A percentile compares a stretch with the other conserved stretches of the same genome.
Conservation (phyloP, 2,797 vertebrate genomes). For the Neostethus bicornis region DNA sequence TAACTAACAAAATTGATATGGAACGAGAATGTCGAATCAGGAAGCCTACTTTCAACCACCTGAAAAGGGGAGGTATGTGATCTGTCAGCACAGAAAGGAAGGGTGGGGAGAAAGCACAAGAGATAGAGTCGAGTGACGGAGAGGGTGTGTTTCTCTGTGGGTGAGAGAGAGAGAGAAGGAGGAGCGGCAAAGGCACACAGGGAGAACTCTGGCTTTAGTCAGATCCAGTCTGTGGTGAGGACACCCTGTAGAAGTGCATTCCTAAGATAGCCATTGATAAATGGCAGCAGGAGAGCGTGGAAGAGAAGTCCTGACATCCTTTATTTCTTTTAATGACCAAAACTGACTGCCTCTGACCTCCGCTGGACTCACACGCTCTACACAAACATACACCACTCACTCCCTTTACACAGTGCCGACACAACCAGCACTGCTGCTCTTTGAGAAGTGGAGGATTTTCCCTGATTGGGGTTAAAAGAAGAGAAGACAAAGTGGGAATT, state of each 20-base stretch:
- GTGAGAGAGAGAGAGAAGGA: slow-evolving; percentile 65
- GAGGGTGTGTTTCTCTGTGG: slow-evolving; percentile 74
- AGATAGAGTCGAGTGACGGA: slow-evolving; percentile 51
- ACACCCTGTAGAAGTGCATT: slow-evolving; percentile 77
- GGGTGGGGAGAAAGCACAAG: slow-evolving; percentile 51
- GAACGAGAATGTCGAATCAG: slow-evolving; percentile 13
- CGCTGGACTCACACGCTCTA: slow-evolving; percentile 30
- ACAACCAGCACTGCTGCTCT: slow-evolving; percentile 52
- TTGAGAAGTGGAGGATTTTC: slow-evolving; percentile 58
- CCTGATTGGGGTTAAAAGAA: slow-evolving; percentile 20
- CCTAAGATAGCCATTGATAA: slow-evolving; percentile 61
- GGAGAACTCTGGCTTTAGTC: slow-evolving; percentile 56
- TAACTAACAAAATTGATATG: slow-evolving; percentile 37
- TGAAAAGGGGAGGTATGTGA: slow-evolving; percentile 71
- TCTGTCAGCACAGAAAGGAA: slow-evolving; percentile 65
- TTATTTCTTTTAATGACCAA: slow-evolving; percentile 35
- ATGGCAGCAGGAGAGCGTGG: slow-evolving; percentile 23
- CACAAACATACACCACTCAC: slow-evolving; percentile 8
- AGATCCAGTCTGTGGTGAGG: slow-evolving; percentile 69
- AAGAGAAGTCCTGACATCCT: slow-evolving; percentile 46
- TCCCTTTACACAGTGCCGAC: slow-evolving; percentile 36
- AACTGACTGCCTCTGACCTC: slow-evolving; percentile 59
- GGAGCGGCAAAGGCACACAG: slow-evolving; percentile 59
- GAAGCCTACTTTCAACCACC: slow-evolving; percentile 66
- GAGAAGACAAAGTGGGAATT: slow-evolving; percentile 18